phyloP scores from a whole-genome alignment of 2,113 vertebrate genomes.

The Dipodomys spectabilis region DNA sequence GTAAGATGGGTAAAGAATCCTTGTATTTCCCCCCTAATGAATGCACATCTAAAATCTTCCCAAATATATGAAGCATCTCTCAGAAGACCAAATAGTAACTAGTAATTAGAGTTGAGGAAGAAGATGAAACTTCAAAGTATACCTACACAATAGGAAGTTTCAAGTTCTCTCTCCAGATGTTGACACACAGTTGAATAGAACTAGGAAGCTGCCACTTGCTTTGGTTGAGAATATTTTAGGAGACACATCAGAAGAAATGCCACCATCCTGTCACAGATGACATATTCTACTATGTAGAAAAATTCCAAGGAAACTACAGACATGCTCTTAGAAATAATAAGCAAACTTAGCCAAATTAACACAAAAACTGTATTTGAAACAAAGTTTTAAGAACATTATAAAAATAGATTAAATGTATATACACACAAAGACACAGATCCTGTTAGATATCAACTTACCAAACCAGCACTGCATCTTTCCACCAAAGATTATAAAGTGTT shows the following conservation, averaged over 20 bases:
- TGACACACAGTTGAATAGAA: not conserved
- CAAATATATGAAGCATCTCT: not conserved
- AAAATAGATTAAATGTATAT: not conserved
- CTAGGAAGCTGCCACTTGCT: not conserved
- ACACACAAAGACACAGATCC: not conserved
- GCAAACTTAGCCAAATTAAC: slow-evolving; percentile 44
- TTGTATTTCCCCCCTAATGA: not conserved
- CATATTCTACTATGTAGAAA: not conserved
- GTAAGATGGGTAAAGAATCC: not conserved
- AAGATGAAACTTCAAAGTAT: not conserved
- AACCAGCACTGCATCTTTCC: not conserved
- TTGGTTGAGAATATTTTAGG: not conserved
- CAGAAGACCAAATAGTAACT: not conserved
- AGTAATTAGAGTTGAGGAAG: not conserved
- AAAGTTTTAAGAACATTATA: not conserved
- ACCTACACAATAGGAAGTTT: not conserved
- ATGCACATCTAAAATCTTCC: not conserved
- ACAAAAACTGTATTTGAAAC: slow-evolving; percentile 6
- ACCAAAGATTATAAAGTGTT: not conserved
- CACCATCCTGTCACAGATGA: not conserved
- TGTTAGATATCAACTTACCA: not conserved
- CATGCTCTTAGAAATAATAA: not conserved
- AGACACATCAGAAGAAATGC: not conserved
- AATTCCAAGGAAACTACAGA: not conserved
- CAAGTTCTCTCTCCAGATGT: not conserved